Percentiles rank a stretch among this genome's conserved stretches.
Evolutionary conservation across 2,888 invertebrate genomes (phyloP).

Genomic region (Baronia brevicornis): DNA sequence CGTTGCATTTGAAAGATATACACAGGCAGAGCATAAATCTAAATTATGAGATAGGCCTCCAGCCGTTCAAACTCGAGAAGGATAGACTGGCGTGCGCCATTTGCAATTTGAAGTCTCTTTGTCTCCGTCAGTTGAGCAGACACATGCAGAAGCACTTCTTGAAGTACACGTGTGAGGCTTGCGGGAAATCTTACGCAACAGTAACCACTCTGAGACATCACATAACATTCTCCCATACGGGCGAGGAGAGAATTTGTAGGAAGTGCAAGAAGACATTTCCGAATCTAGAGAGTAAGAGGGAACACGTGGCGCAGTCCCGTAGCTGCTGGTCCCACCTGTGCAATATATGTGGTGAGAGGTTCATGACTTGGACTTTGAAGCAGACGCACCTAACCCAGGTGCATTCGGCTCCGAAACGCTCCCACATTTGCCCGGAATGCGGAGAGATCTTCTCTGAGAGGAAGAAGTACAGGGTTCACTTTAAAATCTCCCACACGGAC

Average conservation of each 20-base stretch:
- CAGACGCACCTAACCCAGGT: slow-evolving; percentile 43
- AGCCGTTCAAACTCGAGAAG: slow-evolving; percentile 50
- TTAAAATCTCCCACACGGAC: slow-evolving; percentile 50
- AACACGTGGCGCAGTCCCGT: slow-evolving; percentile 39
- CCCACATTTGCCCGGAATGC: slow-evolving; percentile 49
- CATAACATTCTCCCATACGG: slow-evolving; percentile 43
- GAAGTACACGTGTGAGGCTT: slow-evolving; percentile 56
- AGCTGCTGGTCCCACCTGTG: slow-evolving; percentile 56
- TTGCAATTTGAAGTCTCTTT: slow-evolving; percentile 41
- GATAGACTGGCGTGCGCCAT: slow-evolving; percentile 47
- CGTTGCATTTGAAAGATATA: slow-evolving; percentile 39
- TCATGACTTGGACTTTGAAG: slow-evolving; percentile 45
- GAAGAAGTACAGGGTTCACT: slow-evolving; percentile 46
- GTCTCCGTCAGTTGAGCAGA: slow-evolving; percentile 48
- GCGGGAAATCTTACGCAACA: slow-evolving; percentile 57
- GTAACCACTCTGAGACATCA: slow-evolving; percentile 49
- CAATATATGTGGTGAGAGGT: slow-evolving; percentile 48
- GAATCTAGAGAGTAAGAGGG: slow-evolving; percentile 40
- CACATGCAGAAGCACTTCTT: slow-evolving; percentile 57
- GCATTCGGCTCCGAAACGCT: slow-evolving; percentile 42
- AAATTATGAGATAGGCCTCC: slow-evolving; percentile 42
- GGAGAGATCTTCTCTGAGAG: slow-evolving; percentile 40
- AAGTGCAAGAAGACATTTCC: slow-evolving; percentile 52
- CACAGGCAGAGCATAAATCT: slow-evolving; percentile 43
- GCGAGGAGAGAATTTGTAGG: slow-evolving; percentile 45